Evolutionary conservation across 2,888 invertebrate species (phyloP), one percentile per base, ranked within the genome.

Genomic region (Helicoverpa assulta): DNA sequence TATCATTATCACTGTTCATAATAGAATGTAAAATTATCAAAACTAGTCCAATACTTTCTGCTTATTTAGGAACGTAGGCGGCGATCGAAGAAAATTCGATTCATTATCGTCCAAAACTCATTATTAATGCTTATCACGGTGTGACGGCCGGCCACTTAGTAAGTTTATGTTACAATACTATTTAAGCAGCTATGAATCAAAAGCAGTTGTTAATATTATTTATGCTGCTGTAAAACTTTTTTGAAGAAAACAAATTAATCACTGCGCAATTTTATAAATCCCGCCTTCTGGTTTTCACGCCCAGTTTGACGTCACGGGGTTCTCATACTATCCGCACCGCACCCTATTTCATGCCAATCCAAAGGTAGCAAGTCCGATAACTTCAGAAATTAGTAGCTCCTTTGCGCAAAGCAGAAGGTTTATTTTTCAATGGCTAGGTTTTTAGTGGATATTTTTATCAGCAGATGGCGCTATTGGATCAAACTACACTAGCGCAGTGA

Each of bases 221-320:
- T 8, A 50, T 50, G 3, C 18, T 18, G 10, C 5, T 18, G 0
- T 16, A 12, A 4, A 1, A 40, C 29, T 3, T 40, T 16, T 54
- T 50, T 18, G 5, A 33, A 58, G 76, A 43, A 50, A 54, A 54
- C 50, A 18, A 18, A n/a, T 18, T 16, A 16, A 29, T 53, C 12
- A 3, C 10, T 16, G 6, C 0, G 0, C 6, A 8, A 67, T 78
- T 89, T 90, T 67, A 85, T 92, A 90, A 75, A 52, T 56, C 80
- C 91, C 95, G 95, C 93, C 70, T 65, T 89, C 85, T 73, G 69
- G 65, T 85, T 87, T 86, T 95, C 95, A 96, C 96, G 96, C 96
- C 96, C 96, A 95, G 95, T 94, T 95, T 96, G 95, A 96, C 96
- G 96, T 96, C 95, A 96, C 90, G 95, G 95, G 96, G 96, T 94